Evolutionary conservation across 2,888 invertebrate genomes (phyloP).

Genomic region (Zhengitettix transpicula): DNA sequence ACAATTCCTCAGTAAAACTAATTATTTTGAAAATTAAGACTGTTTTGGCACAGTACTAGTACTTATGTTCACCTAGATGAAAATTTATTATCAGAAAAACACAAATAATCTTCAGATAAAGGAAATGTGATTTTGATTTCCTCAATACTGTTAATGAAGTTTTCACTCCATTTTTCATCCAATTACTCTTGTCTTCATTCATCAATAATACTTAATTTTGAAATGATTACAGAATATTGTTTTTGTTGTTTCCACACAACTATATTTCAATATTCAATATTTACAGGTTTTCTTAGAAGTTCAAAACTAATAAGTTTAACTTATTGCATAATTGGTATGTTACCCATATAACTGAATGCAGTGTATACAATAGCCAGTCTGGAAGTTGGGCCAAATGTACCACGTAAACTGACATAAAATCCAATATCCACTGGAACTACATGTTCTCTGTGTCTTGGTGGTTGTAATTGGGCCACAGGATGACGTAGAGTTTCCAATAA

Average conservation of each 20-base stretch:
- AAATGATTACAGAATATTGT: no score
- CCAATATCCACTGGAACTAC: constrained; percentile 43
- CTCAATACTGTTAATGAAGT: no score
- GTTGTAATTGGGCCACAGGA: constrained; percentile 24
- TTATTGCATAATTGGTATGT: constrained; percentile 13
- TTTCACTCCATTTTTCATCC: no score
- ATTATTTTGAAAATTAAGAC: no score
- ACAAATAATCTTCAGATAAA: no score
- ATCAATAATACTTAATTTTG: no score
- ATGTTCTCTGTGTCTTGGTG: constrained; percentile 33
- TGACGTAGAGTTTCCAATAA: constrained; percentile 39
- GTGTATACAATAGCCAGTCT: constrained; percentile 50
- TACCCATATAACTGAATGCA: constrained; percentile 52
- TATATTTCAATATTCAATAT: neutral
- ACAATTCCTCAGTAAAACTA: no score
- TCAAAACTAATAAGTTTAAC: neutral
- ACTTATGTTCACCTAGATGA: no score
- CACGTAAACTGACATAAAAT: constrained; percentile 50
- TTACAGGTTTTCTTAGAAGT: neutral
- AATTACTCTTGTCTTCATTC: no score
- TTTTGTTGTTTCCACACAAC: neutral
- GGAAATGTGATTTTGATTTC: no score
- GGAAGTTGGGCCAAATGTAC: constrained; percentile 43
- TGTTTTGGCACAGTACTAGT: no score
- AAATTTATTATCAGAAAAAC: no score